Base-by-base conservation (phyloP, 2,113 vertebrate species). In the Carassius auratus region DNA sequence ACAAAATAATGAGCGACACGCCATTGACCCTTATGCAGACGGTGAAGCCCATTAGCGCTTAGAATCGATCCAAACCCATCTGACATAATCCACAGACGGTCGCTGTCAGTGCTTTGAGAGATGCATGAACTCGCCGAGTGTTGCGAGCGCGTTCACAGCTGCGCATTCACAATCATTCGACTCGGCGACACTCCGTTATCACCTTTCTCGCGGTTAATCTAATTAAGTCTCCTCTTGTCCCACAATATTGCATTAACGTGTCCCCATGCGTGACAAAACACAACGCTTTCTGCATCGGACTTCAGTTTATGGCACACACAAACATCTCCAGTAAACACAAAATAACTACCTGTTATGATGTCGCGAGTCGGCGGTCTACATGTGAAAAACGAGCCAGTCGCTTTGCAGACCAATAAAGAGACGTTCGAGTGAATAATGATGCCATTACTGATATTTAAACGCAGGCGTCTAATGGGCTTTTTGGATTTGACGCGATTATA, bases 341-440 rank as follows among this genome's bases (percentile, higher is more conserved):
- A 78, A 55, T 71, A 85, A 85, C 84, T 75, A 81, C 85, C 85
- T 86, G 84, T 86, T 85, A 79, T 80, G 77, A 23, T 78, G 76
- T 42, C 61, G 84, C 76, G 48, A 48, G 30, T 5, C n/a, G n/a
- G 75, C 30, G 36, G 69, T 45, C 77, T 64, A 45, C 77, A 21
- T 15, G n/a, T 21, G 5, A 7, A 33, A 50, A 69, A 69, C 79
- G 26, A 68, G 26, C 48, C 21, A 9, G 50, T 59, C 76, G 50
- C 52, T 78, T 78, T 59, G 76, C 76, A n/a, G 26, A 66, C 23
- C 79, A 26, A 81, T 62, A 79, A 64, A 62, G n/a, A 45, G 21
- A 52, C 33, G 59, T 26, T 30, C 2, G 9, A 55, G 8, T 50
- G 2, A 68, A 26, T 9, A 17, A 48, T 21, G 79, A 48, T 21